Evolutionary conservation across 1,140 invertebrate species (phyloP).

Genomic region (Caenorhabditis tropicalis): DNA sequence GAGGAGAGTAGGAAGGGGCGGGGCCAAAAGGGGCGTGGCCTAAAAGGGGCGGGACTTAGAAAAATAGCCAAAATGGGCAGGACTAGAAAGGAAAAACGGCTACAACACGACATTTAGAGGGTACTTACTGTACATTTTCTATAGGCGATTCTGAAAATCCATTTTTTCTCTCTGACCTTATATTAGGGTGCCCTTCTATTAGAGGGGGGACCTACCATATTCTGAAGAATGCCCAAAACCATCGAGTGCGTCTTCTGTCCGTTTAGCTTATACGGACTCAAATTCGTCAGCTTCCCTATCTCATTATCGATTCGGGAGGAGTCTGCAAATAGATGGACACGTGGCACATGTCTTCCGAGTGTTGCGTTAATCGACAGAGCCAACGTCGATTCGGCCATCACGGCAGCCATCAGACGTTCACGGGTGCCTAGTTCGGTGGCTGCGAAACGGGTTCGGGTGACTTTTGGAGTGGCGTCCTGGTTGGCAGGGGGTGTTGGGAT

Average conservation of each 20-base stretch:
- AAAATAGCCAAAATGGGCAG: too few relatives aligned
- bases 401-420: slow-evolving; percentile 65
- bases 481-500: slow-evolving; percentile 22
- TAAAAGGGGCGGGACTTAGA: too few relatives aligned
- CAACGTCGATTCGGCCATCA: slow-evolving; percentile 66
- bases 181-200: too few relatives aligned
- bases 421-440: slow-evolving; percentile 71
- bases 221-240: slow-evolving; percentile 65
- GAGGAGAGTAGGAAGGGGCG: neutral
- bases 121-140: neutral
- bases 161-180: neutral
- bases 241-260: slow-evolving; percentile 67
- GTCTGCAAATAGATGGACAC: slow-evolving; percentile 65
- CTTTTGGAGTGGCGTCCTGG: slow-evolving; percentile 49
- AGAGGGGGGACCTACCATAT: slow-evolving; percentile 62
- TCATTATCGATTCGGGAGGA: slow-evolving; percentile 63
- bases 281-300: slow-evolving; percentile 57
- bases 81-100: neutral
- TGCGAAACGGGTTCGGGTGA: slow-evolving; percentile 65
- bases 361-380: slow-evolving; percentile 63
- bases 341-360: slow-evolving; percentile 63
- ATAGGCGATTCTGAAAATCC: neutral
- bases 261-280: slow-evolving; percentile 58
- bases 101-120: neutral
- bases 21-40: too few relatives aligned